Percentiles rank a stretch among this genome's conserved stretches.
phyloP scores from a whole-genome alignment of 2,113 vertebrate genomes.

The Etia nguti region DNA sequence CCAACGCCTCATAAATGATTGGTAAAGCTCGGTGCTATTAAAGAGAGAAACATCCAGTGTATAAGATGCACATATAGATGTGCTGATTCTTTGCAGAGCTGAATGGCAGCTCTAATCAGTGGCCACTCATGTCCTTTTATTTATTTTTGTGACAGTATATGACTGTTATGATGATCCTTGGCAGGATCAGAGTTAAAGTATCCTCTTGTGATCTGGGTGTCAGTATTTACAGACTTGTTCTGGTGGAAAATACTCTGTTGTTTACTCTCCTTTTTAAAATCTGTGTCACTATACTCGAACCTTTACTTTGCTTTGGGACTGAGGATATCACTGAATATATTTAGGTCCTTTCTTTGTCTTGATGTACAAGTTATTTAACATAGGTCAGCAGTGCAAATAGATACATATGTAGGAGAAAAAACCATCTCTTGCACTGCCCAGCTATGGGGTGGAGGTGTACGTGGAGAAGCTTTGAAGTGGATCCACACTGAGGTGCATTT shows the following conservation, averaged over 20 bases:
- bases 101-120: neutral
- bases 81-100: neutral
- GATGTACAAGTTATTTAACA: neutral
- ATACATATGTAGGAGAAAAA: neutral
- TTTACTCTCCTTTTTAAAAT: neutral
- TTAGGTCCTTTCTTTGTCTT: neutral
- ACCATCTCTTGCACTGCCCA: neutral
- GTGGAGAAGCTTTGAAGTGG: slow-evolving; percentile 21
- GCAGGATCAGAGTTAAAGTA: neutral
- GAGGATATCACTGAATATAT: neutral
- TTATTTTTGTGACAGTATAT: neutral
- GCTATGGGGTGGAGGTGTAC: neutral
- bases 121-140: neutral
- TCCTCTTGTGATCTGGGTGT: neutral
- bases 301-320: neutral
- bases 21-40: neutral
- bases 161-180: neutral
- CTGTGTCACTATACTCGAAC: neutral
- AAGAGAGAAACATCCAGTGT: neutral
- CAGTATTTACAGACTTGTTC: neutral
- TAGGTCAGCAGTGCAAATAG: neutral
- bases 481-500: slow-evolving; percentile 1
- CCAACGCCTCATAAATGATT: neutral
- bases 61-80: neutral
- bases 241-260: rapidly evolving